These are phyloP conservation scores for Heliopora coerulea DNA, from an alignment of 92 coral and sea anemone genomes.

Conservation along the genomic window DNA sequence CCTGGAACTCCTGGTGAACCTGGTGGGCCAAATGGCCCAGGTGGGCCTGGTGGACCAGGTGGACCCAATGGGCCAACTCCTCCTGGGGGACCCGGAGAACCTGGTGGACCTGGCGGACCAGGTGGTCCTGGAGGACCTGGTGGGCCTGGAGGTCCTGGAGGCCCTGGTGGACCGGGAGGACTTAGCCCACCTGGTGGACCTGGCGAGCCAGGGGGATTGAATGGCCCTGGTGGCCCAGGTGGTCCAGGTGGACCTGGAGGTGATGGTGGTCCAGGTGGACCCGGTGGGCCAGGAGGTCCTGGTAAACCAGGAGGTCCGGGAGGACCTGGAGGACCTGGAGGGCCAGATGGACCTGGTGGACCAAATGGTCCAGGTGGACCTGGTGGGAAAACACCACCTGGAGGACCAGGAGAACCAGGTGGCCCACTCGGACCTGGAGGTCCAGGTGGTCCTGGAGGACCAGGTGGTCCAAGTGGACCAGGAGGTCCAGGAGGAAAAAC, in stretches of 20 bases:
- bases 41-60: conserved; percentile 69
- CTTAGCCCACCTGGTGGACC: conserved; percentile 73
- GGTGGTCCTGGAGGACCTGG: conserved; percentile 67
- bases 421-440: conserved; percentile 73
- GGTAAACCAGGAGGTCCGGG: conserved; percentile 53
- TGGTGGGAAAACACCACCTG: conserved; percentile 70
- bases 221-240: conserved; percentile 54
- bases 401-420: conserved; percentile 73
- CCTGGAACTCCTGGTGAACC: conserved; percentile 67
- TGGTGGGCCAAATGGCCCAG: conserved; percentile 68
- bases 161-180: conserved; percentile 78
- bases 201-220: conserved; percentile 64
- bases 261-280: conserved; percentile 51
- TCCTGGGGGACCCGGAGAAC: conserved; percentile 59
- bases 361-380: conserved; percentile 78
- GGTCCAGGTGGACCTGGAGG: conserved; percentile 56
- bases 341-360: conserved; percentile 63
- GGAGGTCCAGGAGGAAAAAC: conserved; percentile 71
- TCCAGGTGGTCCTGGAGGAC: conserved; percentile 68
- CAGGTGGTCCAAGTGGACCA: conserved; percentile 62
- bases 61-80: conserved; percentile 45
- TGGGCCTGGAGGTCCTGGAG: conserved; percentile 62
- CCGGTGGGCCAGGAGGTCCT: conserved; percentile 73
- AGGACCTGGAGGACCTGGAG: conserved; percentile 51
- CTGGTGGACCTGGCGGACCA: conserved; percentile 61